Evolutionary conservation across 2,113 vertebrate genomes (phyloP).

Genomic region (Apistogramma diplotaenia): DNA sequence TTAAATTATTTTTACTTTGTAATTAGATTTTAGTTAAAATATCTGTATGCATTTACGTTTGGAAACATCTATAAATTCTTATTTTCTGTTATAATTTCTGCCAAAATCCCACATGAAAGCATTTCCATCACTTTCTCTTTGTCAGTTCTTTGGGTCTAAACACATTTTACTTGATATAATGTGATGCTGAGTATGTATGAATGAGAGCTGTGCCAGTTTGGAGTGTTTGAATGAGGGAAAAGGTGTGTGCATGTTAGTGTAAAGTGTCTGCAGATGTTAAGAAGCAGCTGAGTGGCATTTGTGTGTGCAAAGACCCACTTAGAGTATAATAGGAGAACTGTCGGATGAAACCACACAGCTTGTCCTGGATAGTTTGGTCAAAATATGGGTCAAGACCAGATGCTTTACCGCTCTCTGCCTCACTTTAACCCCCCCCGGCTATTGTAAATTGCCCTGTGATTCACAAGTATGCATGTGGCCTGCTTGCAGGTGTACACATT

Average conservation of each 20-base stretch:
- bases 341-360: slow-evolving; percentile 32
- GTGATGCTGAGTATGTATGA: slow-evolving; percentile 20
- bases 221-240: slow-evolving; percentile 37
- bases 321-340: slow-evolving; percentile 4
- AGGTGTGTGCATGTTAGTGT: slow-evolving; percentile 6
- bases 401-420: slow-evolving; percentile 30
- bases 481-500: neutral
- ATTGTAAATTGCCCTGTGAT: neutral
- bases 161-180: neutral
- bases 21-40: too few species aligned
- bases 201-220: slow-evolving; percentile 25
- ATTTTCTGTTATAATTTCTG: neutral
- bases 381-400: slow-evolving; percentile 54
- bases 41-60: neutral
- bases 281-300: slow-evolving; percentile 21
- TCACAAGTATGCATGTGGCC: neutral
- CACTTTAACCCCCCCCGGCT: slow-evolving; percentile 15
- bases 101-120: neutral
- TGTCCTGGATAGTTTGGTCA: slow-evolving; percentile 57
- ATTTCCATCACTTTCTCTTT: neutral
- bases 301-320: slow-evolving; percentile 49
- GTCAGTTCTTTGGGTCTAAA: neutral
- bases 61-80: neutral
- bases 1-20: too few species aligned
- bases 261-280: slow-evolving; percentile 38